Base-by-base conservation (phyloP, 1,140 invertebrate species). In the Aradophagus sp. region DNA sequence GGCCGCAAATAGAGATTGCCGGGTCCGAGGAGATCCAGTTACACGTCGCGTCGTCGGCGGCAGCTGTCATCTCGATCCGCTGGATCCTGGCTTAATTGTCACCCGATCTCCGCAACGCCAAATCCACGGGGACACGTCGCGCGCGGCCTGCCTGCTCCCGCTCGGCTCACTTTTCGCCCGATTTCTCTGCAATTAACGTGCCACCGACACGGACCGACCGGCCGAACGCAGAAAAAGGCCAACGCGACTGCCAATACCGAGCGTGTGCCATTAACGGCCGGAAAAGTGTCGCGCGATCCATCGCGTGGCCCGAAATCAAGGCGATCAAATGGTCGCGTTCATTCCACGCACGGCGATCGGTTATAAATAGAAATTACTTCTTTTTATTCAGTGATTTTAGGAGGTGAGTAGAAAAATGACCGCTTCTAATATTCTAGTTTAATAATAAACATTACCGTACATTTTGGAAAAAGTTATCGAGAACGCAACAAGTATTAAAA, bases 101-200 rank as follows among this genome's bases (percentile, higher is more conserved):
- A 77, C 41, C 62, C 73, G 68, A 76, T 74, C 74, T 62, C 52
- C 48, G 76, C 70, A 76, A 70, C 48, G 56, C 38, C 52, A 56
- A 67, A 74, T 71, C 59, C 56, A 59, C 14, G n/a, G 44, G 42
- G 59, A 69, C 71, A 63, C 52, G 65, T 66, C 71, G 63, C 65
- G 74, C 59, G 58, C 62, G 65, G 31, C 52, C 58, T 70, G 58
- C 58, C 53, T 70, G 58, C 58, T 58, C 56, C 23, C 41, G 17
- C 23, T 32, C 35, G 39, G 31, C 17, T 53, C 6, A 38, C 55
- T 58, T 73, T 63, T 65, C 70, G 65, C 52, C 62, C 73, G 68
- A 69, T 75, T 72, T 72, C 68, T 58, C 58, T 63, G 56, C 63
- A 74, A 76, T 76, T 77, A 76, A 77, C 63, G 70, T 74, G 71